Evolutionary conservation across 2,797 vertebrate species (phyloP), one percentile per base, ranked within the genome.

Genomic region (Mallotus villosus): DNA sequence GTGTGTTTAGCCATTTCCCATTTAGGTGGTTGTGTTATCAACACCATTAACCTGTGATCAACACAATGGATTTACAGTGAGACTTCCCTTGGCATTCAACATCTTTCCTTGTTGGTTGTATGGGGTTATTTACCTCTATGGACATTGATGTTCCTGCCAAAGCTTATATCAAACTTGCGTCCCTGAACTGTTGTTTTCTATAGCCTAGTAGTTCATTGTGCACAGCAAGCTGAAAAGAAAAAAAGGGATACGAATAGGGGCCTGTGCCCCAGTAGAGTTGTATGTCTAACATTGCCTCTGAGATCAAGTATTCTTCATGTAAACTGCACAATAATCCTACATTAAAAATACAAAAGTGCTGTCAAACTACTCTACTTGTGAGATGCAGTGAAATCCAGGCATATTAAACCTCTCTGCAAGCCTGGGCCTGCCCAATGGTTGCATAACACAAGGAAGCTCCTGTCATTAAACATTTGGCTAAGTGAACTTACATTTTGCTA

Each of bases 41-140:
- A 9, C 27, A 60, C 2, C 24, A 2, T 41, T 21, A 19, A 60
- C 55, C 34, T 25, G 29, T 25, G 32, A 51, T 7, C 41, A 41
- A 58, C 51, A 58, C 67, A 71, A 29, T 62, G 34, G 34, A 22
- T 70, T 70, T 70, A 70, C 37, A 70, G 24, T 16, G 7, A 3
- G 59, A 27, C n/a, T 32, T 63, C 69, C 46, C 63, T 21, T 11
- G 11, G 41, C 25, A 22, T n/a, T 63, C 12, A n/a, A 19, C 60
- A 6, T 19, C 32, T 17, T 63, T 63, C 69, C 69, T 63, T 19
- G 41, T 17, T 32, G 67, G 32, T 21, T 55, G 25, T 34, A 71
- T 63, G 49, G 68, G 2, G 16, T 62, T 21, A 21, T 41, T 41
- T 19, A 29, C 58, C 24, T 46, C 16, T 17, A 8, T 51, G 68